Base-by-base conservation (phyloP, 2,797 vertebrate genomes). In the Sebastes trivittatus region DNA sequence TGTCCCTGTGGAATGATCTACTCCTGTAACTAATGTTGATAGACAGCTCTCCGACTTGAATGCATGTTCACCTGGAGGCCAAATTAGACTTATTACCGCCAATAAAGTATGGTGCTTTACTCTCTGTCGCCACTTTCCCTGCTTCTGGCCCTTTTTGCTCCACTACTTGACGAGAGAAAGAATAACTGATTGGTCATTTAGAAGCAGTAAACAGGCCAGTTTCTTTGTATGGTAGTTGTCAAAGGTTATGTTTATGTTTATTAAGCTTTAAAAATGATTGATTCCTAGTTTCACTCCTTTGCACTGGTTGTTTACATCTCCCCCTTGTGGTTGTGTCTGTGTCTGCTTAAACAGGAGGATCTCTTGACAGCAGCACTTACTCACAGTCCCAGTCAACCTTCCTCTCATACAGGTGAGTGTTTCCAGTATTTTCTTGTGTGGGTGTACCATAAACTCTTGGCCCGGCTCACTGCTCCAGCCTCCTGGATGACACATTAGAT, bases 41-140 rank as follows among this genome's bases (percentile, higher is more conserved):
- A 96, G 97, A 98, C 97, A 97, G 97, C 96, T 97, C 96, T 96
- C 96, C 86, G 95, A 97, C 96, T 96, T 95, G 94, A 96, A 95
- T 94, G 96, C 96, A 94, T 96, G 96, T 97, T 94, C 77, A 93
- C 89, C 94, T 92, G 92, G 84, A 69, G 90, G 93, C 89, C 87
- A 94, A 89, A 93, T 94, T 88, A 94, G 81, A 86, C 81, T 69
- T 85, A 91, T 92, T 92, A 93, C 77, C 16, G 7, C 42, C 83
- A 81, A 83, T 87, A 88, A 88, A 83, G 63, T 46, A 58, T 46
- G 67, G n/a, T 38, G 71, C 78, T 80, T 83, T 54, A 32, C 64
- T 82, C 63, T 83, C 13, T 72, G 56, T 72, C 49, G 18, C 84
- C 66, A 63, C 80, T 64, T 52, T 66, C 10, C 49, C 59, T 58